Base-by-base conservation (phyloP, 92 coral and sea anemone species). In the Virgularia gustaviana region DNA sequence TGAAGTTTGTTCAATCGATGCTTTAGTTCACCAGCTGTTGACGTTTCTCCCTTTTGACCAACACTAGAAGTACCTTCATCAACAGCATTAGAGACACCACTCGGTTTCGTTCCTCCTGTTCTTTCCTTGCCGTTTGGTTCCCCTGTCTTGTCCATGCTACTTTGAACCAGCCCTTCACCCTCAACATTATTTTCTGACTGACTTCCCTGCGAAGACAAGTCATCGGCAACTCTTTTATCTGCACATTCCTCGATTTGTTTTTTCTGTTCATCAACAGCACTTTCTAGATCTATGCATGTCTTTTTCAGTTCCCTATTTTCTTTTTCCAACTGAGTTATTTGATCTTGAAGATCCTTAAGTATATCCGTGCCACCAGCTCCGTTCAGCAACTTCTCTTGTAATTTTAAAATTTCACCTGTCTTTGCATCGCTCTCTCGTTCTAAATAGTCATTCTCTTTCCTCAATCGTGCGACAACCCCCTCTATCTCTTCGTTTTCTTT, bases 241-340 rank as follows among this genome's bases (percentile, higher is more conserved):
- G 68, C 55, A 15, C 8, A 19, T 47, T 47, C 22, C 55, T 47
- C 45, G 16, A 83, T 87, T 8, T 80, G 79, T 64, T 78, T 82
- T 44, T 87, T 89, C 15, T 10, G 45, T 66, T 85, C 88, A 4
- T 47, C 18, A 47, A 47, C 55, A 47, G 20, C 7, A 47, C 4
- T 25, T 47, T 47, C 55, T 33, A 52, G 22, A 22, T 52, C 30
- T 28, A 22, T 22, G 28, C 31, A 11, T 15, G 22, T 52, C 30
- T 35, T 36, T 16, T 27, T 29, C 31, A 89, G 70, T 32, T 86
- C 91, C 6, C 37, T 76, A 12, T 85, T 82, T 33, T 83, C 73
- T 29, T 89, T 91, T 63, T 91, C 91, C 1, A 86, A 73, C 10
- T 90, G 86, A 60, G 66, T 82, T 61, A 83, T 80, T 49, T 91